Evolutionary conservation across 2,113 vertebrate species (phyloP).

Genomic region (Syngnathus typhle): DNA sequence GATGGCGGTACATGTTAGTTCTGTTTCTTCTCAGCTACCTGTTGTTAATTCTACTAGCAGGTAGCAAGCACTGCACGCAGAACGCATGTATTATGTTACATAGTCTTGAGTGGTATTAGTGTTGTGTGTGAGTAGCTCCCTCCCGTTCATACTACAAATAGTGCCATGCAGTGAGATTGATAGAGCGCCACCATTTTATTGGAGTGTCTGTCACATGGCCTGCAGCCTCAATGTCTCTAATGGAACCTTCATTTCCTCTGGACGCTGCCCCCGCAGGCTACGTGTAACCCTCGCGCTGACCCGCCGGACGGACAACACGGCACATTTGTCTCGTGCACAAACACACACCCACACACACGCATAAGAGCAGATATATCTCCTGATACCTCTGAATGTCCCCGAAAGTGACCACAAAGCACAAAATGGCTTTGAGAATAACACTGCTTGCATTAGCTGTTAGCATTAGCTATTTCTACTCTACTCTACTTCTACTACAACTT

Average conservation of each 20-base stretch:
- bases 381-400: slow-evolving; percentile 12
- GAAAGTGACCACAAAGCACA: background rate
- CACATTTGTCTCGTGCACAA: slow-evolving; percentile 42
- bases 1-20: too few relatives aligned
- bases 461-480: background rate
- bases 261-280: slow-evolving; percentile 67
- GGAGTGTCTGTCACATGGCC: slow-evolving; percentile 64
- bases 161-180: slow-evolving; percentile 50
- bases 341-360: slow-evolving; percentile 21
- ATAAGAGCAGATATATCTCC: slow-evolving; percentile 37
- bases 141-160: slow-evolving; percentile 17
- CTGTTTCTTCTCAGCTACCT: background rate
- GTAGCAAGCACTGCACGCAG: background rate
- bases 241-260: slow-evolving; percentile 65
- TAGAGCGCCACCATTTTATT: slow-evolving; percentile 62
- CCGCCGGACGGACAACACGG: slow-evolving; percentile 53
- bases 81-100: background rate
- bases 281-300: slow-evolving; percentile 71
- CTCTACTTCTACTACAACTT: too few relatives aligned
- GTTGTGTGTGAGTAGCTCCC: slow-evolving; percentile 14
- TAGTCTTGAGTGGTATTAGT: background rate
- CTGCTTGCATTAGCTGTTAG: background rate
- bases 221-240: slow-evolving; percentile 65
- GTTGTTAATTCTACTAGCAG: background rate
- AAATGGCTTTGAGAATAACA: background rate